Percentiles rank a stretch among this genome's conserved stretches.
Conservation (phyloP, 2,888 invertebrate species). For the Torymus tubicola region DNA sequence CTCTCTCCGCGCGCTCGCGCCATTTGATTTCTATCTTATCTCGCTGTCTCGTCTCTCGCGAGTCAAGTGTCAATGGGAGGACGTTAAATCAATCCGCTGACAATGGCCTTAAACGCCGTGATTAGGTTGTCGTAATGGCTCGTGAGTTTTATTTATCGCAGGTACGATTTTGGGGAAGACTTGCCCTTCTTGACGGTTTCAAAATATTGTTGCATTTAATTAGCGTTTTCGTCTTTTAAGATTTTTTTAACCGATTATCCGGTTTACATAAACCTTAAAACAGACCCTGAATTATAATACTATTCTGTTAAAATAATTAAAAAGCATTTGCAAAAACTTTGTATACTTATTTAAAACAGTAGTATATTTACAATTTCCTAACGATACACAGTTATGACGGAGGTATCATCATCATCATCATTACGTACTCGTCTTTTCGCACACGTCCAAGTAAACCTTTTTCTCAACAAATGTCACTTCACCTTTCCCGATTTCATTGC, state of each 20-base stretch:
- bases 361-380: too few species aligned
- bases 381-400: too few species aligned
- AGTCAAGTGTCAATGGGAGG: slow-evolving; percentile 54
- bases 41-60: slow-evolving; percentile 10
- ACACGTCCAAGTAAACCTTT: background rate
- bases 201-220: too few species aligned
- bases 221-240: too few species aligned
- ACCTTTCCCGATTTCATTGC: slow-evolving; percentile 1
- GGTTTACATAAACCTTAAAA: too few species aligned
- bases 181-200: background rate
- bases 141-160: slow-evolving; percentile 35
- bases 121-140: slow-evolving; percentile 42
- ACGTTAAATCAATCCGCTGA: slow-evolving; percentile 57
- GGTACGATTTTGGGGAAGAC: background rate
- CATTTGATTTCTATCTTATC: slow-evolving; percentile 56
- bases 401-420: too few species aligned
- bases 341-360: too few species aligned
- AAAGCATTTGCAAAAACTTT: too few species aligned
- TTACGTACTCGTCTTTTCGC: too few species aligned
- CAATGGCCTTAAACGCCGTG: slow-evolving; percentile 41
- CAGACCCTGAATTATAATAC: too few species aligned
- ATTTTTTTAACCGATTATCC: too few species aligned
- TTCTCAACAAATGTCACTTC: background rate
- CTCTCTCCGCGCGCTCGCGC: slow-evolving; percentile 33
- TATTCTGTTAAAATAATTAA: too few species aligned